Evolutionary conservation across 2,888 invertebrate genomes (phyloP), one percentile per base, ranked within the genome.

Genomic region (Drosophila pegasa): DNA sequence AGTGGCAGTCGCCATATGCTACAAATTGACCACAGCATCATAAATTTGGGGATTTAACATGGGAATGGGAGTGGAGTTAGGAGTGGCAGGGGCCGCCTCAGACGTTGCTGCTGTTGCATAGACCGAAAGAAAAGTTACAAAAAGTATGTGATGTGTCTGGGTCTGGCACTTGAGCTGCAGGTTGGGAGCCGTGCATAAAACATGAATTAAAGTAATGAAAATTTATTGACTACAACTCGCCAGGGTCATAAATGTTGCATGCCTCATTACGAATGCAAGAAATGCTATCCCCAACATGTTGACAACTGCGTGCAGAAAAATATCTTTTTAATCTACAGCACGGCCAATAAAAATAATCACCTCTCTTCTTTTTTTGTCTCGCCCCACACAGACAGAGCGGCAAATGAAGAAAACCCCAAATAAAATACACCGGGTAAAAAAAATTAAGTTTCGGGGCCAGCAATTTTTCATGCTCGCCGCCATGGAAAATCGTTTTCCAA

Each of bases 401-500:
- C 8, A 29, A 45, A 47, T 57, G 33, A 58, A 35, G 33, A 16
- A 35, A 20, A 25, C 9, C 10, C 33, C 37, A 38, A 66, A 59
- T 67, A 64, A 68, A 68, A 64, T 40, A 47, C 18, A 31, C 9
- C 18, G 14, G 6, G 12, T 20, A 22, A 31, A 64, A 63, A 70
- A 67, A 63, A 41, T 45, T 54, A 71, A 62, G 43, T 60, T 76
- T 70, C 47, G 50, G 38, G 55, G 41, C 27, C 40, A 71, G 41
- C 75, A 71, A 78, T 81, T 81, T 79, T 84, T 78, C 81, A 79
- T 77, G 79, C 76, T 71, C 60, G 71, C 69, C 71, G 68, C 81
- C 71, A 83, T 85, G 86, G 83, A 87, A 87, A 87, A 87, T 87
- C 85, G 81, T 83, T 87, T 87, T 87, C 80, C 86, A 87, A 87